Conservation (phyloP, 2,888 invertebrate species). For the Coremacera marginata region DNA sequence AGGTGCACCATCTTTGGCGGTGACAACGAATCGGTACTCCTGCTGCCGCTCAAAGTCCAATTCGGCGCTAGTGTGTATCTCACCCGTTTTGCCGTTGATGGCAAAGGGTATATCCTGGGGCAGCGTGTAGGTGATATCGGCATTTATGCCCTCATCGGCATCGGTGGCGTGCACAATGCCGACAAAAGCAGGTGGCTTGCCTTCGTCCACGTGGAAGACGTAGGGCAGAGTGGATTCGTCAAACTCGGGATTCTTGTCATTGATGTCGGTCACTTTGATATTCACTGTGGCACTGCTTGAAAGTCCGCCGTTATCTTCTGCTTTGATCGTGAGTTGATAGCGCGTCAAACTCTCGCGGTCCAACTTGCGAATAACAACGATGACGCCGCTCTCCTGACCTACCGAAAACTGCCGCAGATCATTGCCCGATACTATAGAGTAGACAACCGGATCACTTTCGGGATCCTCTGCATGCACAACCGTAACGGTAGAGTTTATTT, state of each 20-base stretch:
- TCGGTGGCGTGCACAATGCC: slow-evolving; percentile 89
- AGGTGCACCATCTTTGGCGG: slow-evolving; percentile 88
- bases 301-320: slow-evolving; percentile 87
- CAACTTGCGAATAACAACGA: slow-evolving; percentile 85
- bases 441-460: slow-evolving; percentile 87
- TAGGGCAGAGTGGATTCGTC: slow-evolving; percentile 81
- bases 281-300: slow-evolving; percentile 87
- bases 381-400: slow-evolving; percentile 87
- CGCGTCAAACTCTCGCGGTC: slow-evolving; percentile 91
- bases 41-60: slow-evolving; percentile 87
- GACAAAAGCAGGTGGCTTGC: slow-evolving; percentile 73
- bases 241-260: slow-evolving; percentile 92
- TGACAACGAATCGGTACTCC: slow-evolving; percentile 83
- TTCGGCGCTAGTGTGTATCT: slow-evolving; percentile 79
- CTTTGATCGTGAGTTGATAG: slow-evolving; percentile 88
- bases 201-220: slow-evolving; percentile 85
- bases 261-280: slow-evolving; percentile 90
- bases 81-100: slow-evolving; percentile 83
- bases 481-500: slow-evolving; percentile 86
- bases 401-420: slow-evolving; percentile 90
- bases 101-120: slow-evolving; percentile 83
- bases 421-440: slow-evolving; percentile 89
- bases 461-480: slow-evolving; percentile 89
- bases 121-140: slow-evolving; percentile 83
- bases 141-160: slow-evolving; percentile 87